Base-by-base conservation (phyloP, 2,888 invertebrate species). In the Drosophila hamatofila region DNA sequence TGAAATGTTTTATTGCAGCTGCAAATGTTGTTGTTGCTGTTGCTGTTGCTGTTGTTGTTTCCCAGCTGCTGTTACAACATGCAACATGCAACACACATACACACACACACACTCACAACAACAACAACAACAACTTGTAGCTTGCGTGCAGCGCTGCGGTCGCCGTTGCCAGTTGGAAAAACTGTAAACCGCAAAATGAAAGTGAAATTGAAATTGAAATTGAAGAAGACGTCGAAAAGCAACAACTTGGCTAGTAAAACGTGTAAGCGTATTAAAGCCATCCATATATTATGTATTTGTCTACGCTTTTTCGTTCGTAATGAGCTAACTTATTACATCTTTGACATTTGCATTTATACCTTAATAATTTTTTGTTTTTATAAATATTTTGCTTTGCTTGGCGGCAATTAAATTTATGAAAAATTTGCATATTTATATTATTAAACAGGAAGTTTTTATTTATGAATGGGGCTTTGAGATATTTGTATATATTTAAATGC, bases 171-270 rank as follows among this genome's bases (percentile, higher is more conserved):
- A 76, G 86, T 86, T 78, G 89, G 84, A 88, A 90, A 88, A 82
- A 75, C 78, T 75, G 39, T 67, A 74, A 75, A 58, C 82, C 83
- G 75, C 88, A 83, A 79, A 77, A 83, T 83, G 86, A 85, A 85
- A 90, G 89, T 88, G 90, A 83, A 83, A 83, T 80, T 83, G 83
- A 80, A 87, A 89, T 83, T 78, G 86, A 80, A 89, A 83, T 88
- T 88, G 79, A 88, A 84, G 84, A 84, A 88, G 84, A 83, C 87
- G 83, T 83, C 56, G 72, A 74, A 67, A 71, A 59, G 37, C 59
- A 48, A 39, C 59, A 48, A 52, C 59, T 49, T 60, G 46, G 35
- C 39, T 41, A 59, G 21, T 23, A 30, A 27, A 49, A 2, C 48
- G 18, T 7, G 48, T 49, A 48, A 41, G 30, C 46, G 21, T 30